phyloP scores from a whole-genome alignment of 2,113 vertebrate species.

The Cyphomyrus plagiostoma region DNA sequence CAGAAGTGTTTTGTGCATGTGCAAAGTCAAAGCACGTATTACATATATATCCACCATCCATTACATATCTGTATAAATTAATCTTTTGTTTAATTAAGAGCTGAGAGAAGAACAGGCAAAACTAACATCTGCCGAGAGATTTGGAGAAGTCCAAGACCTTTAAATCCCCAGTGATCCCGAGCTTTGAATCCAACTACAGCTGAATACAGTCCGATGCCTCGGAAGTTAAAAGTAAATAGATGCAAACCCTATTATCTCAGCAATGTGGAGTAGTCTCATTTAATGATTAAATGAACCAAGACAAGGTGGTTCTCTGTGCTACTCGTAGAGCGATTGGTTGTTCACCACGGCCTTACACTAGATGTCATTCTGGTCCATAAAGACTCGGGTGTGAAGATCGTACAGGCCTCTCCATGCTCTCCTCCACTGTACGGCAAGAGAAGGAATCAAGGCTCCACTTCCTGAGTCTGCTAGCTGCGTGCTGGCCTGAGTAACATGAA shows the following conservation, averaged over 20 bases:
- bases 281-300: neutral
- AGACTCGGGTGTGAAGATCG: neutral
- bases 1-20: neutral
- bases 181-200: neutral
- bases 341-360: neutral
- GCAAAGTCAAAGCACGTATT: neutral
- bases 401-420: neutral
- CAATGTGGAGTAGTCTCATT: neutral
- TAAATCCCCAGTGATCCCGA: neutral
- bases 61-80: neutral
- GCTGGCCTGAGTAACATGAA: conserved; percentile 55
- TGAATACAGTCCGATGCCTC: neutral
- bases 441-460: neutral
- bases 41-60: neutral
- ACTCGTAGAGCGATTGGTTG: neutral
- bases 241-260: neutral
- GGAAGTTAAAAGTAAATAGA: neutral
- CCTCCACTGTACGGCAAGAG: neutral
- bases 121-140: neutral
- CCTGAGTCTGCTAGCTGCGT: neutral
- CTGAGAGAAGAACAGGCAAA: neutral
- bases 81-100: neutral
- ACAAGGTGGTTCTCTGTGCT: neutral
- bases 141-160: neutral
- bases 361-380: neutral